A percentile compares a stretch with the other conserved stretches of the same genome.
Conservation (phyloP, 2,113 vertebrate species). For the Rhinolophus sinicus region DNA sequence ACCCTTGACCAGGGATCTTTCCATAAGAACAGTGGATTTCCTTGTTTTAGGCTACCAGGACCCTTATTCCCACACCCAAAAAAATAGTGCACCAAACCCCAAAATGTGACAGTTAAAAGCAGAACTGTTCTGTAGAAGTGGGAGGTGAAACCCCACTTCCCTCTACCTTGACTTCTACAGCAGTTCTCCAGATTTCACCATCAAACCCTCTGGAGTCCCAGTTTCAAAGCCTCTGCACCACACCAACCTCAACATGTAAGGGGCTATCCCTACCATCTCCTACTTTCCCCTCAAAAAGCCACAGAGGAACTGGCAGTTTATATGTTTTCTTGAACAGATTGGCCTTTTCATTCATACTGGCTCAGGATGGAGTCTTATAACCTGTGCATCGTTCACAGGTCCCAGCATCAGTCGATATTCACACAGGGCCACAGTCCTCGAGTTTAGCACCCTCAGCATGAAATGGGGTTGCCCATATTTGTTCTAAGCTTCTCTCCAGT, state of each 20-base stretch:
- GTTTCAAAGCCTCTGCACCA: neutral
- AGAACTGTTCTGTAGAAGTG: neutral
- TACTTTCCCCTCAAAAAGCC: neutral
- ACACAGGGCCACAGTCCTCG: neutral
- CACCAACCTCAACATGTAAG: neutral
- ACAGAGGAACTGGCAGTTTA: neutral
- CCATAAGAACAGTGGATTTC: neutral
- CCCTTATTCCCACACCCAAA: neutral
- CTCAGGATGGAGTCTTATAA: neutral
- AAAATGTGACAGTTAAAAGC: neutral
- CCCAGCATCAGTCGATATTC: neutral
- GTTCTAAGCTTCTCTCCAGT: neutral
- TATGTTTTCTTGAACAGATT: neutral
- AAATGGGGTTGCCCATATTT: neutral
- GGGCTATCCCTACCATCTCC: neutral
- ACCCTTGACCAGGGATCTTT: neutral
- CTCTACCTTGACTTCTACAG: neutral
- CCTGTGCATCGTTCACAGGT: neutral
- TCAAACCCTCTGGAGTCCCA: neutral
- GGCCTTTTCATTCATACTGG: neutral
- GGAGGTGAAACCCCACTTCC: neutral
- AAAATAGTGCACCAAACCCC: neutral
- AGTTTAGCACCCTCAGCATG: neutral
- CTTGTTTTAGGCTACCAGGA: neutral
- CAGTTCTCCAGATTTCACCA: neutral